Base-by-base conservation (phyloP, 2,113 vertebrate genomes). In the Rana temporaria region DNA sequence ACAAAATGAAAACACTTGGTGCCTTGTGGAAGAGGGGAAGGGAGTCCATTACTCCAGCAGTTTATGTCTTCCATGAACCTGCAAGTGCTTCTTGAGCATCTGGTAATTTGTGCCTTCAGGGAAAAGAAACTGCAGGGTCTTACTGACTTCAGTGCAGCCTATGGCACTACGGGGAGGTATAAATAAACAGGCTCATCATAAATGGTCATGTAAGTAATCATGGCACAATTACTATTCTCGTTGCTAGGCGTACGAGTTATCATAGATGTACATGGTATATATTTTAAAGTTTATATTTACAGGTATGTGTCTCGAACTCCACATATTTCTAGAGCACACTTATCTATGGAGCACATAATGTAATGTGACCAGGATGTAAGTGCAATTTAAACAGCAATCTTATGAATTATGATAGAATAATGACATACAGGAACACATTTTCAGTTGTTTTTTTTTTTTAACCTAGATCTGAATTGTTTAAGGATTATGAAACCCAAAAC, bases 1-100 rank as follows among this genome's bases (percentile, higher is more conserved):
- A 63, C 5, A 48, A 57, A 78, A 66, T 24, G 42, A 78, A n/a
- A n/a, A 53, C 30, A 32, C 11, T 20, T 55, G 22, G 18, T 20
- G 75, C 32, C 38, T 78, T 66, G 22, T 55, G 38, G 32, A 74
- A 60, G 20, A n/a, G 30, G 22, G 75, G 48, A 32, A 66, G 34
- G 62, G 55, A 63, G 24, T 42, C 42, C 22, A 65, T 78, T 65
- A 53, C 24, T 24, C 8, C 26, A 18, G 22, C 64, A 18, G n/a
- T 66, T 78, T 78, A 78, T 78, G 30, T 32, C 42, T 48, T 55
- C 22, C 2, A 20, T 9, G 9, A 66, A 66, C 42, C 62, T 78
- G 75, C 75, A 78, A 63, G 75, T 78, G 60, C n/a, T 78, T 62
- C 16, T 66, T 24, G 16, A 66, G 75, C 75, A 78, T 66, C 75